Evolutionary conservation across 37 sponge, comb jelly and placozoan genomes (phyloP).

Genomic region (Amphimedon queenslandica): DNA sequence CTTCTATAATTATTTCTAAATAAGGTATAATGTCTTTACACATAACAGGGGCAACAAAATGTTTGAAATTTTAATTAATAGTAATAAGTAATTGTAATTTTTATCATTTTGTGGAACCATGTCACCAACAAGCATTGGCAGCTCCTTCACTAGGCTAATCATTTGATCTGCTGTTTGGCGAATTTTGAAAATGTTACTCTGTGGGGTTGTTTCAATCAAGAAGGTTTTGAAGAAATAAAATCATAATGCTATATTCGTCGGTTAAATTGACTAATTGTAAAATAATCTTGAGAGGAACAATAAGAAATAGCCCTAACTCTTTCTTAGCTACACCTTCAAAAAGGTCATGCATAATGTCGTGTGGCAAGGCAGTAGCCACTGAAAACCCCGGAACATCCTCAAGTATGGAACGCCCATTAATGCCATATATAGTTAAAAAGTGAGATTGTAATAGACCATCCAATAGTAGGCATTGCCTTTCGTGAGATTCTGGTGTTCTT

Average conservation of each 20-base stretch:
- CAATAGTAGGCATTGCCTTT: background rate
- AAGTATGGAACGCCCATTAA: conserved; percentile 1
- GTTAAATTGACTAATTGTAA: conserved; percentile 10
- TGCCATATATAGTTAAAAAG: conserved; percentile 7
- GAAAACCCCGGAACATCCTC: conserved; percentile 28
- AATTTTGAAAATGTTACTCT: background rate
- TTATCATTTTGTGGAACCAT: background rate
- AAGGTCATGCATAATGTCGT: conserved; percentile 62
- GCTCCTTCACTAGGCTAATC: background rate
- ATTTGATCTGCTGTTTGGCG: conserved; percentile 20
- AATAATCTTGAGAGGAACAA: background rate
- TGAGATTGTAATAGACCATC: background rate
- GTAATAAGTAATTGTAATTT: background rate
- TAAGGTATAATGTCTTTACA: background rate
- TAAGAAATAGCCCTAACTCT: conserved; percentile 61
- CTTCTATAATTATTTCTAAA: background rate
- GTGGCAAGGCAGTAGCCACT: conserved; percentile 6
- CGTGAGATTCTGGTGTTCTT: background rate
- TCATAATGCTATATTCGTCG: background rate
- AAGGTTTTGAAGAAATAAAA: no score
- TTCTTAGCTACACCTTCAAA: conserved; percentile 88
- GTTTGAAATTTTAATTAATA: conserved; percentile 1
- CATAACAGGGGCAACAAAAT: background rate
- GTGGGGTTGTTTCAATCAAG: background rate
- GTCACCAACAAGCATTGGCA: conserved; percentile 13